phyloP scores from a whole-genome alignment of 2,113 vertebrate species.

The Engraulis encrasicolus region DNA sequence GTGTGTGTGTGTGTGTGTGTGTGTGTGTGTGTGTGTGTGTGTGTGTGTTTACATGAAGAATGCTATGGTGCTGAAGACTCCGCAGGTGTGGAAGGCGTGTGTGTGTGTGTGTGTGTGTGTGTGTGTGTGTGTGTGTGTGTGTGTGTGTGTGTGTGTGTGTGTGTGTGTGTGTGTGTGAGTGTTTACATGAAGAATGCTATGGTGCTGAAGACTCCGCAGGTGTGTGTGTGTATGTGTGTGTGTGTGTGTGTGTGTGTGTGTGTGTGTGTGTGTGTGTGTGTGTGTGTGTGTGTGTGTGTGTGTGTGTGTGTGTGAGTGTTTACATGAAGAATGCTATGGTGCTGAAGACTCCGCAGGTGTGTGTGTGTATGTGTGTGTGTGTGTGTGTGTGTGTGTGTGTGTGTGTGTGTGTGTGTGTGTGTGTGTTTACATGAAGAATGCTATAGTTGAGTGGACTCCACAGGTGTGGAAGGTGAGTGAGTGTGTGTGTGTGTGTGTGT shows the following conservation, averaged over 20 bases:
- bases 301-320: no score
- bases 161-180: neutral
- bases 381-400: neutral
- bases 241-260: neutral
- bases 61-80: no score
- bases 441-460: constrained; percentile 89
- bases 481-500: no score
- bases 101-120: neutral
- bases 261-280: neutral
- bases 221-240: neutral
- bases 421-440: constrained; percentile 87
- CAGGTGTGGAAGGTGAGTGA: no score
- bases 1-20: neutral
- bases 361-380: neutral
- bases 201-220: no score
- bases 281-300: neutral
- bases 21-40: no score
- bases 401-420: neutral
- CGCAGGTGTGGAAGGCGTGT: no score
- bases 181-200: no score
- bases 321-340: no score
- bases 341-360: no score
- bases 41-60: no score
- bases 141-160: neutral
- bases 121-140: neutral